These are phyloP conservation scores for Sebastiscus tertius DNA, from an alignment of 2,797 vertebrate genomes.

Conservation along the genomic window DNA sequence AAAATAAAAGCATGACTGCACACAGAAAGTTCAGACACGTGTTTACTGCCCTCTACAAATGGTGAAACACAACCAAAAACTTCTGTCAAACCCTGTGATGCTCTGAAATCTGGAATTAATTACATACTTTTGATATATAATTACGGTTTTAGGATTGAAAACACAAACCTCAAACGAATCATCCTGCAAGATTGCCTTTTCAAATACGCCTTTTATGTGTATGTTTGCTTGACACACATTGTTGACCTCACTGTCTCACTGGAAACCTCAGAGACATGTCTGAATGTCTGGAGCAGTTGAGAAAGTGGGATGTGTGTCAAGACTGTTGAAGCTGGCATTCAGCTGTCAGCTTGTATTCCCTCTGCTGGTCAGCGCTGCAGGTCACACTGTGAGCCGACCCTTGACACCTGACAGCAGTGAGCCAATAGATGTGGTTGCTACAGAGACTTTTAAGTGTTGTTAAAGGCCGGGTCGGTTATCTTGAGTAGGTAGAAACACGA, in stretches of 20 bases:
- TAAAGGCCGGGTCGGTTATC: neutral
- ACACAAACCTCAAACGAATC: neutral
- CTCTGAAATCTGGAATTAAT: neutral
- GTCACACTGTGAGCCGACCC: neutral
- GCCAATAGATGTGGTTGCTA: neutral
- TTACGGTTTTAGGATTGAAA: neutral
- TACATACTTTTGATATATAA: neutral
- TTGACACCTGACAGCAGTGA: neutral
- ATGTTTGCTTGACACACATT: neutral
- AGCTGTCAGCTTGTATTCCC: slow-evolving; percentile 29
- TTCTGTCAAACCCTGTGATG: neutral
- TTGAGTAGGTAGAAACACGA: too few species aligned
- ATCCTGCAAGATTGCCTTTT: neutral
- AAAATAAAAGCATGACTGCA: slow-evolving; percentile 70
- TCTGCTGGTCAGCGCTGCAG: neutral
- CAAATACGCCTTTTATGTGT: neutral
- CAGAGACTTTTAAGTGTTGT: neutral
- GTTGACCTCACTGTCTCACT: neutral
- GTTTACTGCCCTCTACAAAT: neutral
- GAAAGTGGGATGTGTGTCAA: neutral
- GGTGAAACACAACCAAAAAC: neutral
- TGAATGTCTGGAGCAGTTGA: neutral
- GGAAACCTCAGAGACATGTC: neutral
- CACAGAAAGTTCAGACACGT: slow-evolving; percentile 15
- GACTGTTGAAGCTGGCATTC: slow-evolving; percentile 3